Percentiles rank a stretch among this genome's conserved stretches.
These are phyloP conservation scores for Pseudococcus longispinus DNA, from an alignment of 2,888 invertebrate genomes.

Conservation along the genomic window DNA sequence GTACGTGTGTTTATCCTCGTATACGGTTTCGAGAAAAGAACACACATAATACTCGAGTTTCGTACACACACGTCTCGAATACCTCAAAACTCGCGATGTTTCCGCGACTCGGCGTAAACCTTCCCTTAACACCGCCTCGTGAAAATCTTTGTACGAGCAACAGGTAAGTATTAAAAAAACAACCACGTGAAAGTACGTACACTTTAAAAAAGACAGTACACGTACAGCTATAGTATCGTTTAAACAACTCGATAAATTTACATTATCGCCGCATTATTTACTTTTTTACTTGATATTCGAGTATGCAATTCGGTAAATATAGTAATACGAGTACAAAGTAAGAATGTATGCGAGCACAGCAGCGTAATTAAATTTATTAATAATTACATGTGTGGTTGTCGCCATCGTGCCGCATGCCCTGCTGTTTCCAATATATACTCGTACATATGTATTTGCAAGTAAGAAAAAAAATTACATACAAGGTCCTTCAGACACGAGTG, in stretches of 20 bases:
- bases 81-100: not conserved
- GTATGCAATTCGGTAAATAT: constrained; percentile 2
- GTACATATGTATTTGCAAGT: too few relatives aligned
- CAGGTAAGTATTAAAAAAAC: not conserved
- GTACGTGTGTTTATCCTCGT: not conserved
- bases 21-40: not conserved
- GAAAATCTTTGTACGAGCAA: not conserved
- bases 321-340: not conserved
- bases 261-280: constrained; percentile 10
- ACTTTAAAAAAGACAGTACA: not conserved
- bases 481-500: not conserved
- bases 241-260: constrained; percentile 12
- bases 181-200: not conserved
- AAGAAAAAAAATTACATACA: not conserved
- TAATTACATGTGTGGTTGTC: not conserved
- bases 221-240: not conserved
- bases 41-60: not conserved
- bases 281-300: constrained; percentile 5
- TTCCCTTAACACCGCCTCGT: not conserved
- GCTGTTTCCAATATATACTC: too few relatives aligned
- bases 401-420: not conserved
- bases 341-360: not conserved
- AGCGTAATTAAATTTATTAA: constrained; percentile 13
- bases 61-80: not conserved
- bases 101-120: not conserved